phyloP scores from a whole-genome alignment of 2,888 invertebrate species.

The Bugula neritina region DNA sequence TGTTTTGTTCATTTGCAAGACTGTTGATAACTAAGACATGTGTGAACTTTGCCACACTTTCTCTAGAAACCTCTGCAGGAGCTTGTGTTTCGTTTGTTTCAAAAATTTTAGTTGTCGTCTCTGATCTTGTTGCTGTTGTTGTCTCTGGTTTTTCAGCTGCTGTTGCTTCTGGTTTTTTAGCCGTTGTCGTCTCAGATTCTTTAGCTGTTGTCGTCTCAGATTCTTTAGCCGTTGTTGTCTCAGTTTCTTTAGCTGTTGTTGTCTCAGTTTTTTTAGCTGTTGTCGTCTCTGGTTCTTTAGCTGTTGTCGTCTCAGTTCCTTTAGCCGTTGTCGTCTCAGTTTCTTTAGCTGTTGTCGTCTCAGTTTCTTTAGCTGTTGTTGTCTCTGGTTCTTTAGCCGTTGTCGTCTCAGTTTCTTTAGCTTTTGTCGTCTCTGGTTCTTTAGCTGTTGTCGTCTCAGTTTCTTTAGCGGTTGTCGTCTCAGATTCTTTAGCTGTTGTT shows the following conservation, averaged over 20 bases:
- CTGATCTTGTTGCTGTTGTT: background rate
- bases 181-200: background rate
- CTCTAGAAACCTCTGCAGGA: background rate
- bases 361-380: background rate
- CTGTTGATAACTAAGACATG: background rate
- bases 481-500: background rate
- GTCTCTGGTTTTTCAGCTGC: background rate
- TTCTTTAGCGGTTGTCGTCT: background rate
- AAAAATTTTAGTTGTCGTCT: background rate
- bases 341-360: background rate
- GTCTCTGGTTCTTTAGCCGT: background rate
- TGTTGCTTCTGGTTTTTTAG: background rate
- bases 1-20: background rate
- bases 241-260: background rate
- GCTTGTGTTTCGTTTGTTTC: background rate
- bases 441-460: background rate
- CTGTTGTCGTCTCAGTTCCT: background rate
- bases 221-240: background rate
- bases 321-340: background rate
- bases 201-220: background rate
- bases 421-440: background rate
- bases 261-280: background rate
- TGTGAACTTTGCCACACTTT: background rate
- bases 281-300: background rate
- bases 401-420: background rate